Base-by-base conservation (phyloP, 2,888 invertebrate species). In the Athetis lepigone region DNA sequence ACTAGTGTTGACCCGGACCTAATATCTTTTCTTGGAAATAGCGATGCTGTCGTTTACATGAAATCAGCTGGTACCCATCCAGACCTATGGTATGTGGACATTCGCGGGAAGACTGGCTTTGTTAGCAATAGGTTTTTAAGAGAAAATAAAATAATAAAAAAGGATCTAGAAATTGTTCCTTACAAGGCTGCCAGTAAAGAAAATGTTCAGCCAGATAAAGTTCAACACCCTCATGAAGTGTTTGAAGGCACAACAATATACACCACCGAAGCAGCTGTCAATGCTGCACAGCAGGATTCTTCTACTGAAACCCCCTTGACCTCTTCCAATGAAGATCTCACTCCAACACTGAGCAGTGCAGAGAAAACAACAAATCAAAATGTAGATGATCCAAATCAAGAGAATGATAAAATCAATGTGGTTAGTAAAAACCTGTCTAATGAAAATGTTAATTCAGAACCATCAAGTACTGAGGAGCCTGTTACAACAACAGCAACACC, bases 181-280 rank as follows among this genome's bases (percentile, higher is more conserved):
- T 67, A 86, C 59, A 82, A 80, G 39, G 47, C 58, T 50, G 64
- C 66, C 11, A 77, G 70, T 25, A 67, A 81, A 47, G 75, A 70
- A 51, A 59, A 78, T 51, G 88, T 94, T 3, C 88, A 89, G 49
- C 95, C 94, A 43, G 86, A 93, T 68, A 95, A 89, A 77, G 95
- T 95, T 19, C 90, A 91, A 69, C 89, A 91, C 71, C 75, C 88
- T 16, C 93, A 91, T 84, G 93, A 94, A 87, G 93, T 97, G 25
- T 90, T 97, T 74, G 97, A 97, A 87, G 97, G 97, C 13, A 97
- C 97, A 11, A 96, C 96, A 21, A 91, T 97, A 76, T 95, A 94
- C 71, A 88, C 90, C 3, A 88, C 90, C 8, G 90, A 91, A 71
- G 67, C 89, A 42, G 58, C 83, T 51, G 64, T 56, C 29, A 70